Evolutionary conservation across 2,797 vertebrate genomes (phyloP).

Genomic region (Phoeniculus purpureus): DNA sequence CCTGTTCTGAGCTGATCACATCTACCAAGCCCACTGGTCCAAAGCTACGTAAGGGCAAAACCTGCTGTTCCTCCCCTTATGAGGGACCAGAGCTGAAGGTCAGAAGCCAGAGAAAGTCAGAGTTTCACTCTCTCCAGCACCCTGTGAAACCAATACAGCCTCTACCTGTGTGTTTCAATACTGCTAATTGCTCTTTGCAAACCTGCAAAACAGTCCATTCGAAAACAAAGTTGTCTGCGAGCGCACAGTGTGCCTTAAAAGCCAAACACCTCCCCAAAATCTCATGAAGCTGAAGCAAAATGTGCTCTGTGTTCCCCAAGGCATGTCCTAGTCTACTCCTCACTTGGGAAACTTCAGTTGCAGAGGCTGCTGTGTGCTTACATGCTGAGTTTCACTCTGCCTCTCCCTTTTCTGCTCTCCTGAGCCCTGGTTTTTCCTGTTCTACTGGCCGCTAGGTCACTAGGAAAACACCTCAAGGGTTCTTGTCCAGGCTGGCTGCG

Average conservation of each 20-base stretch:
- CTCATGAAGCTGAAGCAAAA: neutral
- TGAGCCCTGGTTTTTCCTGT: slow-evolving; percentile 31
- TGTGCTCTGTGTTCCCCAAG: neutral
- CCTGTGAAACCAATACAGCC: neutral
- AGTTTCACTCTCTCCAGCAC: neutral
- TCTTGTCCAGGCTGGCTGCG: neutral
- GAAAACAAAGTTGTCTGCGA: neutral
- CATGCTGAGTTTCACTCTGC: neutral
- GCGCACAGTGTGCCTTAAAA: neutral
- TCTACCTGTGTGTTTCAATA: neutral
- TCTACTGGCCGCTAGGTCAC: neutral
- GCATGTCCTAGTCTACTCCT: neutral
- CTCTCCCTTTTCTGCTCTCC: neutral
- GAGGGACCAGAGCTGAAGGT: neutral
- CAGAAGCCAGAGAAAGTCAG: neutral
- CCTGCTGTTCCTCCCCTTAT: neutral
- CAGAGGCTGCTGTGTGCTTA: neutral
- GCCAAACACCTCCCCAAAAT: neutral
- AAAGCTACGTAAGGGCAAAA: neutral
- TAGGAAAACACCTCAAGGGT: slow-evolving; percentile 10
- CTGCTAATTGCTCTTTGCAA: neutral
- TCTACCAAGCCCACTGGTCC: neutral
- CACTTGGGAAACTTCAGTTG: neutral
- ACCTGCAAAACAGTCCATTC: neutral
- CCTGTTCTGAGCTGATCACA: neutral